Base-by-base conservation (phyloP, 2,888 invertebrate genomes). In the Aplocera efformata region DNA sequence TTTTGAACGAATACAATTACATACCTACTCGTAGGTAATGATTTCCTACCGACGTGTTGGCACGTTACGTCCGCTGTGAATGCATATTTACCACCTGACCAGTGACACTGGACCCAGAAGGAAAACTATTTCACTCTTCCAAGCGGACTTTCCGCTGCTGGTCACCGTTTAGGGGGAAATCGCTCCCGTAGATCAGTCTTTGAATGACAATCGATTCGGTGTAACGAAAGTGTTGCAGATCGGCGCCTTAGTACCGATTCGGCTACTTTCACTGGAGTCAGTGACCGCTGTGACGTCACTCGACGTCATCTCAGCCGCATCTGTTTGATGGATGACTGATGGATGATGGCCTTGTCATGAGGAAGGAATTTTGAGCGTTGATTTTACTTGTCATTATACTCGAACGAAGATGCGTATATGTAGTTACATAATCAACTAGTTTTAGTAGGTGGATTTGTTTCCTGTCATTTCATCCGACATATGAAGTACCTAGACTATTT, bases 151-250 rank as follows among this genome's bases (percentile, higher is more conserved):
- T 3, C 8, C 8, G 22, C 1, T n/a, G 25, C 21, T 45, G 39
- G 35, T 8, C 21, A 29, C 9, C 9, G 25, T 30, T 41, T 31
- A 21, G 23, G 56, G 72, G 68, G 74, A 75, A 79, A 77, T 72
- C 74, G 65, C 39, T 56, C 40, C 29, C 40, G 59, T 62, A 70
- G 71, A 67, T 67, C 67, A 59, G 55, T 49, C 48, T 50, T 46
- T 53, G 81, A 80, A 81, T 82, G 67, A 74, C 78, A 83, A 84
- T 82, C 72, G 72, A 72, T 73, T 74, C 62, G 62, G 51, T 59
- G 63, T 69, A 66, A 71, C 67, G 82, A 82, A 82, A 83, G 82
- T 83, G 79, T 80, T 75, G 67, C 72, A 70, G 80, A 81, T 80
- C 69, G 76, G 76, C 73, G 70, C 54, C 58, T 67, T 59, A 55